These are phyloP conservation scores for Branchinecta sandiegonensis DNA, from an alignment of 2,888 invertebrate species.

Conservation along the genomic window DNA sequence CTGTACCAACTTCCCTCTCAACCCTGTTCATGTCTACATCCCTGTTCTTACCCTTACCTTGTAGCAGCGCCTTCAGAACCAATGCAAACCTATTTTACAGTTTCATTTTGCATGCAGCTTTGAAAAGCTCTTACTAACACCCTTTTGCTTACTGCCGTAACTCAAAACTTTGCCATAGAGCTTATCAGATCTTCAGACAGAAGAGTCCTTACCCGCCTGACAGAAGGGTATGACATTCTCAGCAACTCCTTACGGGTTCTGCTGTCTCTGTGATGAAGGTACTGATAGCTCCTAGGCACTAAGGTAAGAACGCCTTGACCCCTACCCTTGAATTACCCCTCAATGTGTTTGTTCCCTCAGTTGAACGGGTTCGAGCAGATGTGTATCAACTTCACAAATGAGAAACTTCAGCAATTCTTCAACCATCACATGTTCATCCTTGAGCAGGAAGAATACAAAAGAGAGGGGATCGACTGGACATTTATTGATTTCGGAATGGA, in stretches of 20 bases:
- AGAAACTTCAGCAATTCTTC: conserved; percentile 95
- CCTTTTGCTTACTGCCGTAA: too few species aligned
- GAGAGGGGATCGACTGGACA: conserved; percentile 84
- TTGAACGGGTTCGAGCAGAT: conserved; percentile 94
- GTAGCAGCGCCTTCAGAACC: too few species aligned
- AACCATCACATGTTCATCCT: conserved; percentile 97
- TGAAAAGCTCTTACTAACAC: too few species aligned
- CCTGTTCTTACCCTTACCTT: too few species aligned
- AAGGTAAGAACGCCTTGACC: background rate
- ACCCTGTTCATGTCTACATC: too few species aligned
- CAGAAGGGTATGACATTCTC: background rate
- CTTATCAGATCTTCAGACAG: too few species aligned
- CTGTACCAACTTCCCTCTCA: too few species aligned
- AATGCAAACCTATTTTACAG: too few species aligned
- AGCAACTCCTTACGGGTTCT: background rate
- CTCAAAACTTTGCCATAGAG: too few species aligned
- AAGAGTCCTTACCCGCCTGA: too few species aligned
- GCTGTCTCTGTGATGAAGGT: background rate
- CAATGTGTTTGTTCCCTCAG: conserved; percentile 38
- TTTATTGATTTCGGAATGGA: conserved; percentile 98
- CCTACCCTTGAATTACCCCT: conserved; percentile 14
- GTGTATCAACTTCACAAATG: conserved; percentile 97
- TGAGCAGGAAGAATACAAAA: conserved; percentile 91
- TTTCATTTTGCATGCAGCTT: too few species aligned
- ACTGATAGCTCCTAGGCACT: background rate